Conservation (phyloP, 2,888 invertebrate genomes). For the Dryadula phaetusa region DNA sequence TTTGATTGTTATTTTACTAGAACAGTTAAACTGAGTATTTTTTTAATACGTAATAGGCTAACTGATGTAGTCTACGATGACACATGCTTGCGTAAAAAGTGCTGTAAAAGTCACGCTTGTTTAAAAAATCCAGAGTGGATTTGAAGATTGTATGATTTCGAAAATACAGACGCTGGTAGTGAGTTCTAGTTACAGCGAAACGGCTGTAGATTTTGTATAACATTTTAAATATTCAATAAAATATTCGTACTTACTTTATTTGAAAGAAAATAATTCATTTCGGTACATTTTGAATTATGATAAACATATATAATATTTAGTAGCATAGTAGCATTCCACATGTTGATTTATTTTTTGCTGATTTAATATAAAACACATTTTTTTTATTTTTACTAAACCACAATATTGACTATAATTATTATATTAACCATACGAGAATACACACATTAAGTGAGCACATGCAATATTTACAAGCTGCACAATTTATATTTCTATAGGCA, state of each 20-base stretch:
- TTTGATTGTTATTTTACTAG: background rate
- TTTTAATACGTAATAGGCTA: too few relatives aligned
- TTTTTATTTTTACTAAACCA: background rate
- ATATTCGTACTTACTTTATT: background rate
- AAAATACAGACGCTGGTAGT: too few relatives aligned
- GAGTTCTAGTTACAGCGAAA: too few relatives aligned
- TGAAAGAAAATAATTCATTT: background rate
- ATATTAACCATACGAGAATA: background rate
- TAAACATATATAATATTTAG: background rate
- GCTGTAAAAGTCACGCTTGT: too few relatives aligned
- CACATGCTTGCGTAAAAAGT: too few relatives aligned
- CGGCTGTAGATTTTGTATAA: too few relatives aligned
- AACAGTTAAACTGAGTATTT: too few relatives aligned
- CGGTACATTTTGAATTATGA: too few relatives aligned
- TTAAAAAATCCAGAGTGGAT: too few relatives aligned
- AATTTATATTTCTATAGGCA: slow-evolving; percentile 45
- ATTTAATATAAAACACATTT: background rate
- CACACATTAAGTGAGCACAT: background rate
- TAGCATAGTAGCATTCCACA: background rate
- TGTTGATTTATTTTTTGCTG: background rate
- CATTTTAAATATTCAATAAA: background rate
- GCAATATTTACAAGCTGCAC: background rate
- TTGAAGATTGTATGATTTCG: too few relatives aligned
- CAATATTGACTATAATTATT: background rate
- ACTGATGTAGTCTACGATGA: too few relatives aligned